A percentile compares a stretch with the other conserved stretches of the same genome.
phyloP scores from a whole-genome alignment of 2,888 invertebrate species.

The Malthinus flaveolus region DNA sequence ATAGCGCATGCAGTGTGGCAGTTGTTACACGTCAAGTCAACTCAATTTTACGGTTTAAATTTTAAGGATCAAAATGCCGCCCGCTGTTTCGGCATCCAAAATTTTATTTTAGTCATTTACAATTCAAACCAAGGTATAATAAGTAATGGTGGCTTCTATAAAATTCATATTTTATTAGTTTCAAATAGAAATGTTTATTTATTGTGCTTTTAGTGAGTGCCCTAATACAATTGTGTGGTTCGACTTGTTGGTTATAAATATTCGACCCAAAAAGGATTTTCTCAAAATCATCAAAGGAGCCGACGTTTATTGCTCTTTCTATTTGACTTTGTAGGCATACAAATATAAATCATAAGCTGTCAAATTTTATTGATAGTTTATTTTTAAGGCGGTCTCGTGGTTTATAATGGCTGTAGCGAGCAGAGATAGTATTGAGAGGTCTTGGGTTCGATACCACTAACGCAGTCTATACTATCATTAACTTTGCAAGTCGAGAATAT shows the following conservation, averaged over 20 bases:
- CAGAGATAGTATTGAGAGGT: too few relatives aligned
- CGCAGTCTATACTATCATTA: too few relatives aligned
- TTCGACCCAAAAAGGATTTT: constrained; percentile 3
- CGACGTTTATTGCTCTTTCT: constrained; percentile 3
- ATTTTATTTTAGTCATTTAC: background rate
- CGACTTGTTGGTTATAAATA: constrained; percentile 1
- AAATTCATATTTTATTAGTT: background rate
- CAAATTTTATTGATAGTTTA: too few relatives aligned
- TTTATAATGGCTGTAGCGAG: too few relatives aligned
- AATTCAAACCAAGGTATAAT: constrained; percentile 1
- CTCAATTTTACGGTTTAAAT: background rate
- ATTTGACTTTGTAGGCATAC: background rate
- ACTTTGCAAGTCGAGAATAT: too few relatives aligned
- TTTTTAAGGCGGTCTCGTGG: too few relatives aligned
- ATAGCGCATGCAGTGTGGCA: background rate
- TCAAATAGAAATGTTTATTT: background rate
- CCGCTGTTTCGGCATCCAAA: constrained; percentile 10
- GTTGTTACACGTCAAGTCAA: background rate
- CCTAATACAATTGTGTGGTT: background rate
- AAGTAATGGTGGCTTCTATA: constrained; percentile 3
- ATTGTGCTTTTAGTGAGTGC: background rate
- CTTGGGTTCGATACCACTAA: too few relatives aligned
- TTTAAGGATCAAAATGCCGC: constrained; percentile 2
- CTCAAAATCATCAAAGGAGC: background rate
- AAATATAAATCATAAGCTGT: too few relatives aligned